Evolutionary conservation across 2,113 vertebrate species (phyloP).

Genomic region (Nesogale talazaci): DNA sequence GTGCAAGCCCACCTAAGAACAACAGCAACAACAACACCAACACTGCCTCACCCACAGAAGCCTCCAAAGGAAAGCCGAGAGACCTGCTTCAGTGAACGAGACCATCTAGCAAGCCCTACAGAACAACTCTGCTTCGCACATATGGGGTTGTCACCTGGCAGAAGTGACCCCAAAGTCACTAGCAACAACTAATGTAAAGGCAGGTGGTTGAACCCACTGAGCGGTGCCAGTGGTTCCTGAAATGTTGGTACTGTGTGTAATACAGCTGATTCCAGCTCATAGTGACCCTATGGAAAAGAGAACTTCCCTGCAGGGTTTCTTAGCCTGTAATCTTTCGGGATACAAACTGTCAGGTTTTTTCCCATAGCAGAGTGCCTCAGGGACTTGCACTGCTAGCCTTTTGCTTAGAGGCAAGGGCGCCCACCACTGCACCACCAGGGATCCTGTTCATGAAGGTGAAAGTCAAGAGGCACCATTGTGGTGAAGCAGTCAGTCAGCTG

Average conservation of each 20-base stretch:
- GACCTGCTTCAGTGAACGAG: not conserved
- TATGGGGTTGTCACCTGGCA: too few relatives aligned
- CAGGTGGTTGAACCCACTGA: not conserved
- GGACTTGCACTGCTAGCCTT: not conserved
- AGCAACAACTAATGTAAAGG: too few relatives aligned
- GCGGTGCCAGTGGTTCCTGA: too few relatives aligned
- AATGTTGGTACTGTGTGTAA: not conserved
- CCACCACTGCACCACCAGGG: not conserved
- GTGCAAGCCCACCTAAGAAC: too few relatives aligned
- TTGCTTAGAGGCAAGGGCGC: not conserved
- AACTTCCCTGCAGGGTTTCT: too few relatives aligned
- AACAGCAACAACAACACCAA: too few relatives aligned
- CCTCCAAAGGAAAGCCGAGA: not conserved
- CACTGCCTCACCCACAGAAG: too few relatives aligned
- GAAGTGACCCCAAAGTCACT: too few relatives aligned
- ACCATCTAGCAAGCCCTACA: not conserved
- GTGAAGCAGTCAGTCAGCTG: not conserved
- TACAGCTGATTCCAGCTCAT: not conserved
- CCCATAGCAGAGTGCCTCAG: not conserved
- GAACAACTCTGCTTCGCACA: not conserved
- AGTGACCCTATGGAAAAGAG: not conserved
- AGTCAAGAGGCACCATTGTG: not conserved
- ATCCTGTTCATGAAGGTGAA: not conserved
- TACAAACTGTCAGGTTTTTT: not conserved
- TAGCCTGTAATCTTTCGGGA: too few relatives aligned